A percentile compares a stretch with the other conserved stretches of the same genome.
These are phyloP conservation scores for Melanotus villosus DNA, from an alignment of 2,888 invertebrate genomes.

Conservation along the genomic window DNA sequence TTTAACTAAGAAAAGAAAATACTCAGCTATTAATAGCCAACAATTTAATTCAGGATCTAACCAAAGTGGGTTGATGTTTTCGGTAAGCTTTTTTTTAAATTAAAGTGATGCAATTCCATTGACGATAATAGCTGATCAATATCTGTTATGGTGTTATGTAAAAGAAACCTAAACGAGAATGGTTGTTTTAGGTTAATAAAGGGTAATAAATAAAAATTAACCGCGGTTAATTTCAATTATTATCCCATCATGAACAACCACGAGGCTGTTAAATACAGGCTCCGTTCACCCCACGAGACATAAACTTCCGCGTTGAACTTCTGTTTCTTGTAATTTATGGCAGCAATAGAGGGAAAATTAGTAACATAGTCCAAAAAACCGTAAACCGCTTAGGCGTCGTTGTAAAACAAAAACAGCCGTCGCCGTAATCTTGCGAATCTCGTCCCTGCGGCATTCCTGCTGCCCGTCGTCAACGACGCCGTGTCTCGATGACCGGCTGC, in stretches of 20 bases:
- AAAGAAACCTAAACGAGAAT: too few relatives aligned
- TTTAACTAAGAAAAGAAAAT: too few relatives aligned
- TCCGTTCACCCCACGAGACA: neutral
- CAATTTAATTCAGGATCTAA: too few relatives aligned
- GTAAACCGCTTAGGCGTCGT: slow-evolving; percentile 31
- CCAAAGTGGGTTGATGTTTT: too few relatives aligned
- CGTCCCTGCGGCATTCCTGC: slow-evolving; percentile 26
- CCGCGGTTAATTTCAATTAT: too few relatives aligned
- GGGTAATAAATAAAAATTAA: too few relatives aligned
- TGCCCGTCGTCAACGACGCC: slow-evolving; percentile 12
- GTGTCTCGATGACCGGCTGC: slow-evolving; percentile 30
- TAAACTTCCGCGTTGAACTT: neutral
- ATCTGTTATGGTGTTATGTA: too few relatives aligned
- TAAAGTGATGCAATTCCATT: too few relatives aligned
- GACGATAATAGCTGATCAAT: too few relatives aligned
- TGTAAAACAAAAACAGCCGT: slow-evolving; percentile 34
- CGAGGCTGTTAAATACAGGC: neutral
- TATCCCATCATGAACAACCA: neutral
- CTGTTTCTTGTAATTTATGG: slow-evolving; percentile 19
- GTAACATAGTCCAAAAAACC: slow-evolving; percentile 33
- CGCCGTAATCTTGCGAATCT: slow-evolving; percentile 28
- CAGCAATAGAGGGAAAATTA: slow-evolving; percentile 31
- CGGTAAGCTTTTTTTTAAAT: too few relatives aligned
- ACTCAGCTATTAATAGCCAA: too few relatives aligned
- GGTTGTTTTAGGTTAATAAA: too few relatives aligned